Base-by-base conservation (phyloP, 2,113 vertebrate genomes). In the Mesembrinibis cayennensis region DNA sequence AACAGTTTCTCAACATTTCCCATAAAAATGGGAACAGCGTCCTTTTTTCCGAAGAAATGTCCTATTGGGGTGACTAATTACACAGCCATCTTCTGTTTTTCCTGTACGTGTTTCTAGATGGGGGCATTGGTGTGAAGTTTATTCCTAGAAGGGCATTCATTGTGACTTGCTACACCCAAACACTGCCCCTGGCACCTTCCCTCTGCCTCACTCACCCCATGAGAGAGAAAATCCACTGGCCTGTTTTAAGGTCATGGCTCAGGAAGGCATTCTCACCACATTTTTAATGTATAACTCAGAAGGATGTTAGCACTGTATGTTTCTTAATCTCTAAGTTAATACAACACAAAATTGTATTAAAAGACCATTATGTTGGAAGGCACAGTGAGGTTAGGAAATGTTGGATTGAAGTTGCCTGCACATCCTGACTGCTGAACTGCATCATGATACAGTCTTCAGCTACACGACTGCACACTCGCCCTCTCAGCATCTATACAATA, bases 321-420 rank as follows among this genome's bases (percentile, higher is more conserved):
- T 88, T 89, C 90, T 87, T 61, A 88, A 82, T 88, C 81, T 85
- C 70, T 49, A 65, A 53, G 62, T 61, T 85, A 94, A 83, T 74
- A 92, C 45, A 89, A 58, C 49, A 82, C 20, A 36, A n/a, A 96
- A 94, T 69, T 90, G 42, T 16, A 82, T 95, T 95, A 85, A 61
- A 84, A 91, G 38, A 19, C 58, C 45, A 70, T 95, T 72, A 77
- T 3, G 38, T 38, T 92, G 66, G 90, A 74, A 96, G 73, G 77
- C 77, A 81, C 20, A 3, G 91, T 6, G 47, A 84, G 72, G 45
- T 84, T 94, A 79, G 81, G 80, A 78, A 74, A 91, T 71, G 89
- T 36, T 92, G 83, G 69, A 95, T 11, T 53, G 82, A 66, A 84
- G 89, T 23, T 94, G 93, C 69, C 80, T 80, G 67, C 76, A 74